phyloP scores from a whole-genome alignment of 2,797 vertebrate genomes.

The Chaetodon trifasciatus region DNA sequence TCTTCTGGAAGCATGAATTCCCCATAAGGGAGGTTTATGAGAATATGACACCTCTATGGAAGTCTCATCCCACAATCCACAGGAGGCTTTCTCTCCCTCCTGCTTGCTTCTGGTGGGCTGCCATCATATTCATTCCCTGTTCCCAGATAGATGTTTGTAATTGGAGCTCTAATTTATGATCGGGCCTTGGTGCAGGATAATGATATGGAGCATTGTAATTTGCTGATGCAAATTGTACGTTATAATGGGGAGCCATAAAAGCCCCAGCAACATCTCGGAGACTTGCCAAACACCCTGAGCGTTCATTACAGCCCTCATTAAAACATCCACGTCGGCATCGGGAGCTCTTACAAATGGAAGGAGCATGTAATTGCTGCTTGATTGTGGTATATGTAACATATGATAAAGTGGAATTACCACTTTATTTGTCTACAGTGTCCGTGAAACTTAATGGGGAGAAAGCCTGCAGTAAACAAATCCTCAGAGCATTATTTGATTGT shows the following conservation, averaged over 20 bases:
- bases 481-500: constrained; percentile 77
- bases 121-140: constrained; percentile 75
- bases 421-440: constrained; percentile 84
- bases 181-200: constrained; percentile 84
- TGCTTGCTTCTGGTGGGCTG: constrained; percentile 73
- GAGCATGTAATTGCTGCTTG: constrained; percentile 87
- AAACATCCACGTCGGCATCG: constrained; percentile 84
- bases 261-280: constrained; percentile 84
- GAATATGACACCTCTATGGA: constrained; percentile 78
- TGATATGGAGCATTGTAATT: constrained; percentile 90
- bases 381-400: constrained; percentile 86
- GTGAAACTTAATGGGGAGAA: constrained; percentile 83
- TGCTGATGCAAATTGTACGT: constrained; percentile 90
- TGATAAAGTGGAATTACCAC: constrained; percentile 83
- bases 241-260: constrained; percentile 89
- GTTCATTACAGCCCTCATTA: constrained; percentile 90
- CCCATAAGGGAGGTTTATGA: constrained; percentile 72
- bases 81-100: constrained; percentile 71
- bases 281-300: constrained; percentile 88
- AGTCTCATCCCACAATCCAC: constrained; percentile 75
- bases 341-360: constrained; percentile 86
- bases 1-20: constrained; percentile 58
- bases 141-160: constrained; percentile 87
- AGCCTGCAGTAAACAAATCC: constrained; percentile 81
- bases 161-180: constrained; percentile 90